These are phyloP conservation scores for Manis pentadactyla DNA, from an alignment of 2,797 vertebrate genomes.

Conservation along the genomic window DNA sequence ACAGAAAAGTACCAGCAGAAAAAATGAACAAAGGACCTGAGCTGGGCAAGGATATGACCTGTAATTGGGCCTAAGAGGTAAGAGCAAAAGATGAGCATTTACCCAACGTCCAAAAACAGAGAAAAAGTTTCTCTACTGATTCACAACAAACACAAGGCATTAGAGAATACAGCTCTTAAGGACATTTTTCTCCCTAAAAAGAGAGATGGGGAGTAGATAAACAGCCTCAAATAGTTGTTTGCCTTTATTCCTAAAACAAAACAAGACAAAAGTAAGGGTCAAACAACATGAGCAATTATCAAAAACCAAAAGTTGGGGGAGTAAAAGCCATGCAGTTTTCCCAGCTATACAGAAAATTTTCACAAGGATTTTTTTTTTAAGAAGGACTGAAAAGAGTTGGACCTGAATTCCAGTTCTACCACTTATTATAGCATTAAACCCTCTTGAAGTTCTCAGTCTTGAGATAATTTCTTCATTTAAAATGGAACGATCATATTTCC, in stretches of 20 bases:
- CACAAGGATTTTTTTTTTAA: too few species aligned
- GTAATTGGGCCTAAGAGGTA: background rate
- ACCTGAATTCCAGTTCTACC: too few species aligned
- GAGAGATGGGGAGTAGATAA: background rate
- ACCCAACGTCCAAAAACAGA: constrained; percentile 7
- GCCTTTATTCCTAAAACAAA: background rate
- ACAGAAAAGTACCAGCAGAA: background rate
- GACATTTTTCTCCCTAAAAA: background rate
- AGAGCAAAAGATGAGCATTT: background rate
- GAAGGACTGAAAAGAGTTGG: too few species aligned
- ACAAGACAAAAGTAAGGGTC: background rate
- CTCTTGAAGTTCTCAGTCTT: too few species aligned
- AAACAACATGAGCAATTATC: constrained; percentile 30
- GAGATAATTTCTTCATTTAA: too few species aligned
- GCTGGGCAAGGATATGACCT: background rate
- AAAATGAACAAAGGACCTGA: background rate
- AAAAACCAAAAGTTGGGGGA: background rate
- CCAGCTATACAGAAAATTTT: background rate
- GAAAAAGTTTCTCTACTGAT: background rate
- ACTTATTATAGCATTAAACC: too few species aligned
- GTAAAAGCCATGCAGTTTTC: background rate
- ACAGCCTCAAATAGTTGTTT: background rate
- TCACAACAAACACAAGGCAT: background rate
- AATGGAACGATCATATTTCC: too few species aligned
- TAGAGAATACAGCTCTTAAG: background rate